phyloP scores from a whole-genome alignment of 2,888 invertebrate species.

The Amphimallon solstitiale region DNA sequence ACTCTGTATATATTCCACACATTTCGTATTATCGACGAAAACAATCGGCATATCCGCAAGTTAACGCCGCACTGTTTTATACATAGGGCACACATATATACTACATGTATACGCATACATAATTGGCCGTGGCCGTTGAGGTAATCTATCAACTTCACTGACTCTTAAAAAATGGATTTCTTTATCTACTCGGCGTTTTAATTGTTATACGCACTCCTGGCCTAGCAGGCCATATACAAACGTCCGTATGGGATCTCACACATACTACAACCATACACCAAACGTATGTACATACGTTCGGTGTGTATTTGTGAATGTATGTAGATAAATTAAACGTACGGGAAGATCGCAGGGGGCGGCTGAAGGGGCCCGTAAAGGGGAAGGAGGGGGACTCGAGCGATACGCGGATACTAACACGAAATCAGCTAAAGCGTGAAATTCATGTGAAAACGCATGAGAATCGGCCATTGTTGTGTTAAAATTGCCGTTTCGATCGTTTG shows the following conservation, averaged over 20 bases:
- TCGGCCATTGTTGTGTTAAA: constrained; percentile 22
- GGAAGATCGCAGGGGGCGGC: no score
- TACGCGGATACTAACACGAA: background rate
- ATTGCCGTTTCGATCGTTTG: constrained; percentile 6
- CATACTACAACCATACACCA: background rate
- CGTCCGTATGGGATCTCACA: background rate
- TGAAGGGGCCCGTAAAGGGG: constrained; percentile 4
- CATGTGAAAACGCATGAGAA: constrained; percentile 23
- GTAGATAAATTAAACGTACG: constrained; percentile 16
- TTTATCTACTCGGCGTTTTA: constrained; percentile 26
- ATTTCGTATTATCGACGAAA: no score
- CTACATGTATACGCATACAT: background rate
- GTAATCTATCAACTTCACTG: constrained; percentile 25
- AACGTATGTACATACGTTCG: background rate
- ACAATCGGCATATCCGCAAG: no score
- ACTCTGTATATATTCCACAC: no score
- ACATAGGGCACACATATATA: no score
- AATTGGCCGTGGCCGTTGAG: background rate
- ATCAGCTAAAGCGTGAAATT: constrained; percentile 20
- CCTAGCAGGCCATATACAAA: background rate
- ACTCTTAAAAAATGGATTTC: constrained; percentile 27
- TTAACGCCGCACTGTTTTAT: no score
- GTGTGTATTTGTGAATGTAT: constrained; percentile 1
- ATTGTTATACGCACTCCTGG: constrained; percentile 15
- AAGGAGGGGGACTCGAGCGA: background rate